A percentile compares a stretch with the other conserved stretches of the same genome.
These are phyloP conservation scores for Pangasius macronema DNA, from an alignment of 2,797 vertebrate species.

Conservation along the genomic window DNA sequence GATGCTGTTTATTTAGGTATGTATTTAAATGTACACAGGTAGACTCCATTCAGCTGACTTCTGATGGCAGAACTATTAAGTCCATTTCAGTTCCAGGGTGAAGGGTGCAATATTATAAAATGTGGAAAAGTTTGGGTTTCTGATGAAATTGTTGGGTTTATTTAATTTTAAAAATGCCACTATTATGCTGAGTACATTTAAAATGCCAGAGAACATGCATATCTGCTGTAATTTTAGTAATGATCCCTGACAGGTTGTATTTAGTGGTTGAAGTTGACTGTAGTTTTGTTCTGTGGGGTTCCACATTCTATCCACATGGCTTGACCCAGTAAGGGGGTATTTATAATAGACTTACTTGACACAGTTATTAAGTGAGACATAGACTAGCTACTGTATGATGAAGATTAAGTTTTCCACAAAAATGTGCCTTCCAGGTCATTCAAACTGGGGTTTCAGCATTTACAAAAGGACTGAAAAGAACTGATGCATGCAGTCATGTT, in stretches of 20 bases:
- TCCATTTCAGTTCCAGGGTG: neutral
- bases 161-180: neutral
- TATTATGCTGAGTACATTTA: neutral
- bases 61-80: neutral
- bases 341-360: neutral
- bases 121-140: neutral
- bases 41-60: neutral
- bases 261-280: neutral
- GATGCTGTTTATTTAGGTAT: neutral
- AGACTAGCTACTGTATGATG: neutral
- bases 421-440: neutral
- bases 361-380: neutral
- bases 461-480: slow-evolving; percentile 7
- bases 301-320: neutral
- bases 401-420: neutral
- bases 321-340: neutral
- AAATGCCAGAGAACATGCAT: neutral
- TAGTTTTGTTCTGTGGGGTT: neutral
- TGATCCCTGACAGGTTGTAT: neutral
- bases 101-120: neutral
- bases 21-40: neutral
- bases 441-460: neutral
- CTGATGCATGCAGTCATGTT: neutral
- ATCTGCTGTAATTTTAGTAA: neutral
- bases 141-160: neutral